Base-by-base conservation (phyloP, 2,888 invertebrate genomes). In the Drosophila percnosoma region DNA sequence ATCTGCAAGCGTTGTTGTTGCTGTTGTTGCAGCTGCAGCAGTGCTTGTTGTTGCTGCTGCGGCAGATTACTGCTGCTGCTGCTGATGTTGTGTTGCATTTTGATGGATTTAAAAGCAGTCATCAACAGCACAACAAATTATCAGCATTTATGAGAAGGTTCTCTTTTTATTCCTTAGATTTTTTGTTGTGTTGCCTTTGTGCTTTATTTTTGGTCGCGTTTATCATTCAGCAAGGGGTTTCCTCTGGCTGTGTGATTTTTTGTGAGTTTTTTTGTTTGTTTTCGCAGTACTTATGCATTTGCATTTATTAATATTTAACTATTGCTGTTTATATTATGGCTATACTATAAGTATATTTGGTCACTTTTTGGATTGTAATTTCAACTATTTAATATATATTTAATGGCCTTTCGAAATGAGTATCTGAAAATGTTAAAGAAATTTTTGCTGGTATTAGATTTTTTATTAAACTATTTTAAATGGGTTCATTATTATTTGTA, bases 111-210 rank as follows among this genome's bases (percentile, higher is more conserved):
- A 75, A 81, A 67, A 73, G 82, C 83, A 85, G 80, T 82, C 84
- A 85, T 87, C 87, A 80, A 84, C 82, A 70, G 68, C 38, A 64
- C 75, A 83, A 84, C 83, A 79, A 81, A 83, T 81, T 77, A 77
- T 87, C 75, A 68, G 68, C 65, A 79, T 82, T 88, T 85, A 87
- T 85, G 85, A 87, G 79, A 83, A 85, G 71, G 33, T 63, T 68
- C 66, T 53, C 49, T 63, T 36, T 66, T 21, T 48, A 64, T 63
- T 34, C 73, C 42, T 57, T 68, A 24, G 55, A 62, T 61, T 48
- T 70, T 38, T 61, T 61, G 48, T 27, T 33, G 18, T 40, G 8
- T 7, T 21, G 13, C 7, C 55, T 51, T 48, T 51, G 51, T 73
- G 24, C 62, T 29, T 59, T 54, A n/a, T 70, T 72, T 64, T 68